Conservation (phyloP, 35 echinoderm and acorn worm genomes). For the Anneissia japonica region DNA sequence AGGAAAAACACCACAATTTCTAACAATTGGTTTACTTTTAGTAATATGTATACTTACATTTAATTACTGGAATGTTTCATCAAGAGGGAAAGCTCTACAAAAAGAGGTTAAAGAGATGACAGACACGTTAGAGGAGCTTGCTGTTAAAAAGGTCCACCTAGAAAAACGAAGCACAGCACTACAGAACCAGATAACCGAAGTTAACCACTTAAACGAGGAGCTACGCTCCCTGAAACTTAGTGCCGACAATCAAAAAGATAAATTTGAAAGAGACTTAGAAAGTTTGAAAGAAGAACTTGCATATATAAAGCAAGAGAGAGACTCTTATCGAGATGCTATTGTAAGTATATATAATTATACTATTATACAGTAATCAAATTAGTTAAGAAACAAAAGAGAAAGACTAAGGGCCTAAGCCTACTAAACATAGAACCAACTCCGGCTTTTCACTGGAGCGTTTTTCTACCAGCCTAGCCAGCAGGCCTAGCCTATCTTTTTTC, state of each 20-base stretch:
- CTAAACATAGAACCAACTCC: too few species aligned
- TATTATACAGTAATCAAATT: too few species aligned
- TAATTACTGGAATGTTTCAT: conserved; percentile 98
- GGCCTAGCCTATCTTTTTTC: too few species aligned
- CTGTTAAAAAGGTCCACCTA: conserved; percentile 54
- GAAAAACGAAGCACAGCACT: conserved; percentile 26
- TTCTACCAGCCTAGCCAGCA: too few species aligned
- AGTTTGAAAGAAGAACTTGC: background rate
- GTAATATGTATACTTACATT: conserved; percentile 96
- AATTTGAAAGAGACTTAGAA: conserved; percentile 26
- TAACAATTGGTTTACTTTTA: conserved; percentile 74
- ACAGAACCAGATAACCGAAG: conserved; percentile 10
- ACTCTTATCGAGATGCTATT: background rate
- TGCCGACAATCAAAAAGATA: background rate
- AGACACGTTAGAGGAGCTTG: conserved; percentile 73
- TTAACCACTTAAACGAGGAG: conserved; percentile 8
- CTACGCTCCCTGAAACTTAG: conserved; percentile 6
- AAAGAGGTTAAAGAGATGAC: conserved; percentile 77
- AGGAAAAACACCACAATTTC: conserved; percentile 76
- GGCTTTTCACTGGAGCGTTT: too few species aligned
- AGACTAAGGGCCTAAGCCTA: too few species aligned
- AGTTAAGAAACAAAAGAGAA: too few species aligned
- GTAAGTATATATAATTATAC: too few species aligned
- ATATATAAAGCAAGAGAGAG: background rate
- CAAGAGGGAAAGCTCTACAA: conserved; percentile 67